phyloP scores from a whole-genome alignment of 2,797 vertebrate genomes.

The Brachymystax lenok region DNA sequence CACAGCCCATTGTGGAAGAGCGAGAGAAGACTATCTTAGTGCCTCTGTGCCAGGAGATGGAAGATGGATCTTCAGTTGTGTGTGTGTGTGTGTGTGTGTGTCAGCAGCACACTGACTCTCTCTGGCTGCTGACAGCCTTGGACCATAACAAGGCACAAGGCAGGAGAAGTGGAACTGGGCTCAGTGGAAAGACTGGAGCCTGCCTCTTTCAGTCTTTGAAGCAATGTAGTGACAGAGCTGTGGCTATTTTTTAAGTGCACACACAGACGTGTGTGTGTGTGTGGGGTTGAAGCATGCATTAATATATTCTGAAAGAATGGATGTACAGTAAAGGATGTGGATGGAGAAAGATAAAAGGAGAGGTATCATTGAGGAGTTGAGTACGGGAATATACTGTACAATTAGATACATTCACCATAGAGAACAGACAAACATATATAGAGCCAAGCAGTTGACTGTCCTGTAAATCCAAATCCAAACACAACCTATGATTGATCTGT shows the following conservation, averaged over 20 bases:
- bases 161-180: constrained; percentile 48
- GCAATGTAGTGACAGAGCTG: constrained; percentile 34
- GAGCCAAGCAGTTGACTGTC: constrained; percentile 39
- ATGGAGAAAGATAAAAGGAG: constrained; percentile 57
- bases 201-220: constrained; percentile 55
- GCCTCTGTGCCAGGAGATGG: constrained; percentile 60
- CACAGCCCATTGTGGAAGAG: constrained; percentile 44
- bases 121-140: constrained; percentile 42
- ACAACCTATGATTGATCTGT: constrained; percentile 44
- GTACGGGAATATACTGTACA: constrained; percentile 35
- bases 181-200: constrained; percentile 45
- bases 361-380: constrained; percentile 53
- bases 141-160: constrained; percentile 67
- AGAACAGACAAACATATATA: constrained; percentile 16
- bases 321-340: constrained; percentile 46
- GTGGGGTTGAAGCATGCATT: constrained; percentile 8
- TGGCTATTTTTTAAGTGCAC: constrained; percentile 38
- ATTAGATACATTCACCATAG: constrained; percentile 37
- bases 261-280: constrained; percentile 11
- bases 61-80: constrained; percentile 49
- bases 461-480: constrained; percentile 48
- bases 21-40: constrained; percentile 42
- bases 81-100: constrained; percentile 49
- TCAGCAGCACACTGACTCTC: constrained; percentile 44
- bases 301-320: constrained; percentile 47